These are phyloP conservation scores for Tauraco erythrolophus DNA, from an alignment of 2,113 vertebrate genomes.

Conservation along the genomic window DNA sequence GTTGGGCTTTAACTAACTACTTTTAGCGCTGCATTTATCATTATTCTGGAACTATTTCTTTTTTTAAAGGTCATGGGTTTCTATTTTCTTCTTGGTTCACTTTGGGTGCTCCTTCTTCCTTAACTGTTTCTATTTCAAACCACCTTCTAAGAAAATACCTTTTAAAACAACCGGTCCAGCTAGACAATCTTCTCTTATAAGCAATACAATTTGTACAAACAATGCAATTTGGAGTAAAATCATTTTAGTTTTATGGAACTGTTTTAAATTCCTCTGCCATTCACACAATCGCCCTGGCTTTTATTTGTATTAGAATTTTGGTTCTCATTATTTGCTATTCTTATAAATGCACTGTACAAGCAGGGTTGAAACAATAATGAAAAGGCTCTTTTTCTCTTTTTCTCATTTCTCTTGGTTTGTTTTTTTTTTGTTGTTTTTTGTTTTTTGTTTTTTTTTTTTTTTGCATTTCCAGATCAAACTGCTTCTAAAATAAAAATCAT, in stretches of 20 bases:
- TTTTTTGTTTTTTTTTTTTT: too few species aligned
- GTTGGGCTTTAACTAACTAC: background rate
- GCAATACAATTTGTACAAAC: background rate
- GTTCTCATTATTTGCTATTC: constrained; percentile 11
- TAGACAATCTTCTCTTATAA: background rate
- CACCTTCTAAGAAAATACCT: background rate
- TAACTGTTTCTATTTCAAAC: background rate
- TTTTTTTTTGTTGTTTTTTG: too few species aligned
- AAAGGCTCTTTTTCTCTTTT: background rate
- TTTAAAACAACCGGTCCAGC: background rate
- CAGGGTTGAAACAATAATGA: constrained; percentile 3
- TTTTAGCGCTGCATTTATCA: background rate
- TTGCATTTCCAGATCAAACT: background rate
- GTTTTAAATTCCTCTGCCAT: constrained; percentile 38
- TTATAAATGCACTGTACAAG: background rate
- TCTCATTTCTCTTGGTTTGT: background rate
- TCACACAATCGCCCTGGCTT: background rate
- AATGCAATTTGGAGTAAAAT: constrained; percentile 7
- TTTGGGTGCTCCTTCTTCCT: background rate
- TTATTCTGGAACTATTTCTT: background rate
- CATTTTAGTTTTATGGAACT: background rate
- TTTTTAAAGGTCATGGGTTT: background rate
- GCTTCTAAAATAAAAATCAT: background rate
- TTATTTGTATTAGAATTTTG: constrained; percentile 10
- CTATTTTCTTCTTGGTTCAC: background rate